Evolutionary conservation across 2,888 invertebrate species (phyloP).

Genomic region (Holacanthella duospinosa): DNA sequence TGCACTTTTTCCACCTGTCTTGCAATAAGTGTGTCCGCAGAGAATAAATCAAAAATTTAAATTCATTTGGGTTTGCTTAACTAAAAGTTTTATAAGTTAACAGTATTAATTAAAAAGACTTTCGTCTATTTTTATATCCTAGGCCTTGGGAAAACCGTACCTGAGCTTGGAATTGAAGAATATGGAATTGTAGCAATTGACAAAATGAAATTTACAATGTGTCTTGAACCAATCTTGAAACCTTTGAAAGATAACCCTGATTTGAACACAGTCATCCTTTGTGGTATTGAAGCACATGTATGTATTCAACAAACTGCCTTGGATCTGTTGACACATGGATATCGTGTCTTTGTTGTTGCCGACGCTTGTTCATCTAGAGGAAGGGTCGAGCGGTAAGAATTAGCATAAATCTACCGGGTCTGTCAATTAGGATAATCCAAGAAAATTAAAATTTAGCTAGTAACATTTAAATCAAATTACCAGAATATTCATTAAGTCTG

Average conservation of each 20-base stretch:
- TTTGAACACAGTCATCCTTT: conserved; percentile 42
- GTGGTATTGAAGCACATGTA: conserved; percentile 50
- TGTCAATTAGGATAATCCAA: too few relatives aligned
- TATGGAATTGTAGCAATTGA: conserved; percentile 42
- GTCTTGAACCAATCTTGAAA: conserved; percentile 44
- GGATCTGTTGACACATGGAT: conserved; percentile 43
- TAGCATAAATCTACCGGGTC: too few relatives aligned
- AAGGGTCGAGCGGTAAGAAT: conserved; percentile 42
- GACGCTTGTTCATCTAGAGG: conserved; percentile 49
- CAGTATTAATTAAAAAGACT: too few relatives aligned
- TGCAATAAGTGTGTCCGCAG: too few relatives aligned
- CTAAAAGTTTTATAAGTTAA: too few relatives aligned
- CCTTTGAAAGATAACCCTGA: conserved; percentile 40
- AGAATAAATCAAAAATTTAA: too few relatives aligned
- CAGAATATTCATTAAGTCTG: too few relatives aligned
- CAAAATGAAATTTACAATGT: conserved; percentile 50
- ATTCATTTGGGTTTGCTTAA: too few relatives aligned
- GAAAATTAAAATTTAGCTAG: too few relatives aligned
- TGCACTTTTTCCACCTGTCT: too few relatives aligned
- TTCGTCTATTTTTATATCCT: conserved; percentile 8
- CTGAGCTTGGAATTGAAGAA: conserved; percentile 45
- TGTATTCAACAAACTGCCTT: conserved; percentile 51
- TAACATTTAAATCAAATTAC: too few relatives aligned
- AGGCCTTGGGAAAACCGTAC: conserved; percentile 48
- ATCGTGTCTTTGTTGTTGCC: conserved; percentile 49